Evolutionary conservation across 1,140 invertebrate species (phyloP).

Genomic region (Drosophila tani): DNA sequence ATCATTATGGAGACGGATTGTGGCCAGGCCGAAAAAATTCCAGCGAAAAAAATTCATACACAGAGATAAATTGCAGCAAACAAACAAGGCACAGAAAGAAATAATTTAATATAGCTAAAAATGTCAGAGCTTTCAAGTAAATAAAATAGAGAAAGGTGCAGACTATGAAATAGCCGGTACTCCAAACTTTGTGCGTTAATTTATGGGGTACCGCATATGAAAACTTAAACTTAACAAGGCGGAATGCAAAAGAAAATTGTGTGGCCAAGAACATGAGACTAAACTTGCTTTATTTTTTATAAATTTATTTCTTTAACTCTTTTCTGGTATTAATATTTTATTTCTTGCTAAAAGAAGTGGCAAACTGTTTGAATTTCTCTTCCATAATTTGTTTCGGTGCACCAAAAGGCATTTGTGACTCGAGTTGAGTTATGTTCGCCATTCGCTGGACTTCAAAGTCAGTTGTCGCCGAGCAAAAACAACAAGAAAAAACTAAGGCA

Average conservation of each 20-base stretch:
- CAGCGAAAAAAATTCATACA: slow-evolving; percentile 29
- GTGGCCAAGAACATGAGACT: no score
- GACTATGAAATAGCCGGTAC: no score
- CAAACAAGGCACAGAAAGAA: not conserved
- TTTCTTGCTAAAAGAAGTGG: no score
- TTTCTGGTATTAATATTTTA: not conserved
- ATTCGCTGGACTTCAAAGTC: slow-evolving; percentile 65
- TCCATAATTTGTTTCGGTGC: not conserved
- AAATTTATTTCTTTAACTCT: no score
- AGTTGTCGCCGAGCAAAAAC: slow-evolving; percentile 26
- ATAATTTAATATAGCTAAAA: not conserved
- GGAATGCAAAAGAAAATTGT: no score
- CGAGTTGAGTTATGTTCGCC: slow-evolving; percentile 33
- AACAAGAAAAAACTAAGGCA: slow-evolving; percentile 19
- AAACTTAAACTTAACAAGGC: no score
- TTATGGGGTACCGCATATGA: no score
- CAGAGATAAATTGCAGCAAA: slow-evolving; percentile 4
- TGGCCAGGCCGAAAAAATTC: slow-evolving; percentile 22
- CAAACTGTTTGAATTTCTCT: no score
- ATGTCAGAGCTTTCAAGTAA: not conserved
- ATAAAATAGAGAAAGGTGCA: no score
- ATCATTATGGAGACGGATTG: slow-evolving; percentile 41
- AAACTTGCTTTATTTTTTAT: no score
- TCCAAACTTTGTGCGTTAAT: no score
- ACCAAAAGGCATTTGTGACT: slow-evolving; percentile 16